Conservation (phyloP, 2,888 invertebrate genomes). For the Vanessa cardui region DNA sequence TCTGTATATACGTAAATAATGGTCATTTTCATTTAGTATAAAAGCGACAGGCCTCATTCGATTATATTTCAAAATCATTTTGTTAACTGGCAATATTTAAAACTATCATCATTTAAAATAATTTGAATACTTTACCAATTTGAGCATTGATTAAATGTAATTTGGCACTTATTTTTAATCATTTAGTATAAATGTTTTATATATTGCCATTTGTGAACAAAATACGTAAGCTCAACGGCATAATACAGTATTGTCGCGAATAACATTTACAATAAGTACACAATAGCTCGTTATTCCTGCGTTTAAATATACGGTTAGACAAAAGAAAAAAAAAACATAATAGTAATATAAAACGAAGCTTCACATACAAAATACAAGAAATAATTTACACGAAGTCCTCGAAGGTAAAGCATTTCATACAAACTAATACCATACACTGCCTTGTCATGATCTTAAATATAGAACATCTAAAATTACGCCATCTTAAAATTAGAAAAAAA, state of each 20-base stretch:
- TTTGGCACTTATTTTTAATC: constrained; percentile 36
- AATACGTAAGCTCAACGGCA: constrained; percentile 10
- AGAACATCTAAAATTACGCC: constrained; percentile 79
- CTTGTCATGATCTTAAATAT: constrained; percentile 77
- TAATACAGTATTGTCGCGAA: constrained; percentile 34
- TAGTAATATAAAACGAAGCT: constrained; percentile 60
- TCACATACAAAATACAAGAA: constrained; percentile 60
- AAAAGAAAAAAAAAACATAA: constrained; percentile 52
- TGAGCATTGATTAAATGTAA: constrained; percentile 33
- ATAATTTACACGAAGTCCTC: constrained; percentile 67
- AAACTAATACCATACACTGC: constrained; percentile 63
- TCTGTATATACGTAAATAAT: constrained; percentile 12
- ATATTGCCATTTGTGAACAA: constrained; percentile 20
- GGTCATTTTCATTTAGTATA: constrained; percentile 33
- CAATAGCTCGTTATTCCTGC: constrained; percentile 49
- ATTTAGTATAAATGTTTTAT: constrained; percentile 1
- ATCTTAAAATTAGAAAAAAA: constrained; percentile 72
- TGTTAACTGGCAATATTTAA: constrained; percentile 31
- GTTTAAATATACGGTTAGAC: constrained; percentile 47
- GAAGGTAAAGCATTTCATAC: constrained; percentile 62
- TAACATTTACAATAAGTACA: constrained; percentile 49
- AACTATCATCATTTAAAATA: constrained; percentile 17
- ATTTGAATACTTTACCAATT: constrained; percentile 23
- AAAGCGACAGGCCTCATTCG: constrained; percentile 37
- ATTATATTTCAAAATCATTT: constrained; percentile 16